Base-by-base conservation (phyloP, 2,113 vertebrate genomes). In the Sialia sialis region DNA sequence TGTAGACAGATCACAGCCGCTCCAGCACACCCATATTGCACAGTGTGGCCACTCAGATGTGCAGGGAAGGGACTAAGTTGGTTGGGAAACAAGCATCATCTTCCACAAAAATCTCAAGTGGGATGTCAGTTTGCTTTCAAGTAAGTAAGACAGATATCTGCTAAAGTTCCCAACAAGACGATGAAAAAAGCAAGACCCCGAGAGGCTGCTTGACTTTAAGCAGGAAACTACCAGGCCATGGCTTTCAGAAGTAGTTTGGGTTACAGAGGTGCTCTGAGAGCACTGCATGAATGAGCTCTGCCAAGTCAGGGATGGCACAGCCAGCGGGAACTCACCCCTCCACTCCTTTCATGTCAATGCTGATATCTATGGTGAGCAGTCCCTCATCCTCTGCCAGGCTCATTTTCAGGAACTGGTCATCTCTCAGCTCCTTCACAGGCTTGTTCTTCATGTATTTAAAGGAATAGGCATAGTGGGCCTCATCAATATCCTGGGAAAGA, bases 361-460 rank as follows among this genome's bases (percentile, higher is more conserved):
- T 98, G 97, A 99, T 99, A 75, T 99, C 99, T 89, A 99, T 98
- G 73, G 97, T 95, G 43, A 99, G 98, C 74, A 99, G 97, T 1
- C 97, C 98, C 87, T 99, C 99, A 0, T 99, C 99, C 93, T 99
- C 99, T 39, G 99, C 99, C 95, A 99, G 97, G 87, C 98, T 98
- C 97, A 99, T 99, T 97, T 99, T 99, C 84, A 99, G 97, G 92
- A 99, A 99, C 97, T 99, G 99, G 79, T 99, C 99, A 70, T 99
- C 99, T 87, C 98, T 98, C 46, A 99, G 97, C 97, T 99, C 99
- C 96, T 99, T 99, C 48, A 99, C 99, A 39, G 99, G 98, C 89
- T 99, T 99, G 95, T 99, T 99, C 96, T 99, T 99, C 67, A 99
- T 97, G 93, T 99, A 99, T 94, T 99, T 99, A 97, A 99, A 99